These are phyloP conservation scores for Pardosa pseudoannulata DNA, from an alignment of 2,888 invertebrate genomes.

Conservation along the genomic window DNA sequence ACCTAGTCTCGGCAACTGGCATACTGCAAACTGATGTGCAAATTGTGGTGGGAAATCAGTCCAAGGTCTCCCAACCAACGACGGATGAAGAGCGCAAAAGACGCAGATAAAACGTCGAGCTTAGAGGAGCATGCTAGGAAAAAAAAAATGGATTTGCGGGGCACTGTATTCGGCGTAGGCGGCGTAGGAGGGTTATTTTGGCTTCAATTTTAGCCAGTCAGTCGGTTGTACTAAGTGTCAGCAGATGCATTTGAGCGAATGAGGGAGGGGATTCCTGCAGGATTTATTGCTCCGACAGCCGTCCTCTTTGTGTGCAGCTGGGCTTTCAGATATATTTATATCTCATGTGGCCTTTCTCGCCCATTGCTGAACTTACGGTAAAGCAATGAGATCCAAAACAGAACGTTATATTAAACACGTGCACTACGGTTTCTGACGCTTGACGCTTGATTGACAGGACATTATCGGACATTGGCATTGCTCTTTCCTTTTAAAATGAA, in stretches of 20 bases:
- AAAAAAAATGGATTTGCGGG: constrained; percentile 29
- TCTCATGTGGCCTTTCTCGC: constrained; percentile 21
- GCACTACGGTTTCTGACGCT: constrained; percentile 3
- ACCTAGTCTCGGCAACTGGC: neutral
- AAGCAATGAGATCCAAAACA: constrained; percentile 25
- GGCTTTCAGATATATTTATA: constrained; percentile 66
- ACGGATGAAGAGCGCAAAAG: neutral
- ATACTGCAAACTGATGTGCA: neutral
- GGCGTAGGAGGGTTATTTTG: constrained; percentile 62
- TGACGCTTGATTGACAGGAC: too few species aligned
- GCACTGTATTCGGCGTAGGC: constrained; percentile 36
- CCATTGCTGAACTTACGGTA: constrained; percentile 40
- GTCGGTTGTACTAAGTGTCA: constrained; percentile 55
- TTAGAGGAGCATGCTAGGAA: neutral
- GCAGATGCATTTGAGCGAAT: constrained; percentile 42
- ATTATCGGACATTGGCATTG: too few species aligned
- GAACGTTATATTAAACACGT: constrained; percentile 57
- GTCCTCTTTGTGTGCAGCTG: constrained; percentile 58
- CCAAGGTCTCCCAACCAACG: constrained; percentile 32
- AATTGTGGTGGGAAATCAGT: constrained; percentile 17
- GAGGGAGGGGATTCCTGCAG: constrained; percentile 32
- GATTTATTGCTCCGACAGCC: constrained; percentile 63
- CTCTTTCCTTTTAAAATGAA: too few species aligned
- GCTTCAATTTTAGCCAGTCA: constrained; percentile 54
- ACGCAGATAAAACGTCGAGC: neutral